A percentile compares a stretch with the other conserved stretches of the same genome.
These are phyloP conservation scores for Drosophila austrosaltans DNA, from an alignment of 2,888 invertebrate genomes.

Conservation along the genomic window DNA sequence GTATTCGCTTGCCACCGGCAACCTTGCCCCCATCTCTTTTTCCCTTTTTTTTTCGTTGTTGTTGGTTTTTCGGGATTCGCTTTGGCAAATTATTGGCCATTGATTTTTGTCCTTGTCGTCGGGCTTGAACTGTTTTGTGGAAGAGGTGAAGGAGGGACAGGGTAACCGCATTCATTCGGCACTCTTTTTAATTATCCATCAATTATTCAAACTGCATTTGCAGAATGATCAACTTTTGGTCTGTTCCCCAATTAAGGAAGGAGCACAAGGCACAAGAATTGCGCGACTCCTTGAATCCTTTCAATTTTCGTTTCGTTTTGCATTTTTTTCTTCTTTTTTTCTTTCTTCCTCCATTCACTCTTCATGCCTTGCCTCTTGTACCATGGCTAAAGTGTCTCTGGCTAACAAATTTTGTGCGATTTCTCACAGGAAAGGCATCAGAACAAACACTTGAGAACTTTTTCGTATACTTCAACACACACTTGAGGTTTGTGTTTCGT, in stretches of 20 bases:
- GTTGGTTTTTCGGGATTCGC: conserved; percentile 62
- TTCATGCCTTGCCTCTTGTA: conserved; percentile 18
- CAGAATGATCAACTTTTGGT: conserved; percentile 83
- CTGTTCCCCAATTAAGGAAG: conserved; percentile 67
- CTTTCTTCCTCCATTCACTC: conserved; percentile 12
- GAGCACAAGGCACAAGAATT: conserved; percentile 35
- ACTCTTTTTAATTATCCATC: conserved; percentile 81
- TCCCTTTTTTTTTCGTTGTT: neutral
- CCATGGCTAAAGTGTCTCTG: conserved; percentile 56
- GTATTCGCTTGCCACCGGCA: no score
- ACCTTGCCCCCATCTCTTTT: neutral
- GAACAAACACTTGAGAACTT: conserved; percentile 81
- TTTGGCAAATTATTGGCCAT: conserved; percentile 79
- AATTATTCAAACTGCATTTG: conserved; percentile 83
- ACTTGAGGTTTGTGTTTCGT: conserved; percentile 38
- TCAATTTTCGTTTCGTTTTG: conserved; percentile 38
- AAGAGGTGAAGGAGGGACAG: neutral
- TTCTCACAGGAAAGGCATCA: conserved; percentile 83
- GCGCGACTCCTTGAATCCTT: conserved; percentile 29
- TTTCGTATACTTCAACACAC: conserved; percentile 40
- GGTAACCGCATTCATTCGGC: conserved; percentile 44
- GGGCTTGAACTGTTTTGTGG: conserved; percentile 5
- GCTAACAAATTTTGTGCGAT: conserved; percentile 75
- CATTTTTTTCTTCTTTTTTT: neutral
- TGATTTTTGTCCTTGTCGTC: conserved; percentile 62